phyloP scores from a whole-genome alignment of 2,888 invertebrate genomes.

The Diloba caeruleocephala region DNA sequence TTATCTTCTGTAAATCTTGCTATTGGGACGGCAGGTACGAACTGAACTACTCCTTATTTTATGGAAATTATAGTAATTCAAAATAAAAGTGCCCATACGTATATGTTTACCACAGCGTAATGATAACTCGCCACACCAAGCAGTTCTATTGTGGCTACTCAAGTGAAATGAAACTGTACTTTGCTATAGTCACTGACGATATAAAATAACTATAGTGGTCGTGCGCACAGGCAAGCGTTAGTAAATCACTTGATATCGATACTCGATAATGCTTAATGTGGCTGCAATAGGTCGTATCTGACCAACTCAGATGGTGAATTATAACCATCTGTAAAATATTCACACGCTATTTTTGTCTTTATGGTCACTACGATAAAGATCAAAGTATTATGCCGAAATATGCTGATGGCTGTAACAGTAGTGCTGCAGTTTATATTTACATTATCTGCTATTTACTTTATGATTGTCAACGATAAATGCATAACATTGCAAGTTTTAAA shows the following conservation, averaged over 20 bases:
- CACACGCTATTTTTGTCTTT: slow-evolving; percentile 34
- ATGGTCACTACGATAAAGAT: slow-evolving; percentile 35
- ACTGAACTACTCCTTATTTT: no score
- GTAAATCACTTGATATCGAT: slow-evolving; percentile 69
- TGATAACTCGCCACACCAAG: slow-evolving; percentile 19
- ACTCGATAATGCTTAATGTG: slow-evolving; percentile 63
- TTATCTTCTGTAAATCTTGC: no score
- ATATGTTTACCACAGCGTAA: slow-evolving; percentile 10
- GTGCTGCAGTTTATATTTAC: slow-evolving; percentile 32
- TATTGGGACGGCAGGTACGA: no score
- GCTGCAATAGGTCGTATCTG: slow-evolving; percentile 57
- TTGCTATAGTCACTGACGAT: slow-evolving; percentile 60
- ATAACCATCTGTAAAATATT: slow-evolving; percentile 37
- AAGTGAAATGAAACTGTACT: slow-evolving; percentile 58
- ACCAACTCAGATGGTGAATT: slow-evolving; percentile 37
- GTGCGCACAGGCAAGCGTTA: slow-evolving; percentile 59
- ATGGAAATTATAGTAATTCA: no score
- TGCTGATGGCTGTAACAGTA: slow-evolving; percentile 12
- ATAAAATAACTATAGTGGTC: slow-evolving; percentile 51
- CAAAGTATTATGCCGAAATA: slow-evolving; percentile 23
- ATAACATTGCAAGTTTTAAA: slow-evolving; percentile 24
- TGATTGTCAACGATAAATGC: slow-evolving; percentile 44
- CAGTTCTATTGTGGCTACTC: slow-evolving; percentile 28
- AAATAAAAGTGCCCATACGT: no score
- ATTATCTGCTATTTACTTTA: slow-evolving; percentile 40